These are phyloP conservation scores for Corvus moneduloides DNA, from an alignment of 2,113 vertebrate genomes.

Conservation along the genomic window DNA sequence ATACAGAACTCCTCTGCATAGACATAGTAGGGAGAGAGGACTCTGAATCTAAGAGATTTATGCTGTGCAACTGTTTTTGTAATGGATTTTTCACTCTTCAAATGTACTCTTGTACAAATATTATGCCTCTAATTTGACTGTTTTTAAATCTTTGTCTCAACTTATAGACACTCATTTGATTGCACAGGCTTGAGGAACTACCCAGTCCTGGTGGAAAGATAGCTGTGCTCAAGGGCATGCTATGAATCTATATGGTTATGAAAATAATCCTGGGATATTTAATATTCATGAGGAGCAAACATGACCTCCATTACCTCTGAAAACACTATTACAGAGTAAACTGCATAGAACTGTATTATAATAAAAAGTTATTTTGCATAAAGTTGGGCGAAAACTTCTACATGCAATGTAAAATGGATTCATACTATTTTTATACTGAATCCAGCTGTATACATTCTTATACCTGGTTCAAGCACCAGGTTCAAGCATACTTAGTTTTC, in stretches of 20 bases:
- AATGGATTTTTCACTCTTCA: not conserved
- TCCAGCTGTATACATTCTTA: not conserved
- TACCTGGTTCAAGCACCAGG: not conserved
- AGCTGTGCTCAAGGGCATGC: not conserved
- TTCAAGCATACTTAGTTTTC: not conserved
- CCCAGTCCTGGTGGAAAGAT: not conserved
- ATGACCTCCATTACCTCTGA: conserved; percentile 35
- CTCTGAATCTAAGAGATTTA: not conserved
- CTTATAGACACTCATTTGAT: not conserved
- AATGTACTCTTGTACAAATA: not conserved
- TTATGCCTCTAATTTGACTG: not conserved
- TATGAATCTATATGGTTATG: not conserved
- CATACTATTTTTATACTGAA: conserved; percentile 30
- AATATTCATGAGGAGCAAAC: conserved; percentile 44
- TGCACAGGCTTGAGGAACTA: not conserved
- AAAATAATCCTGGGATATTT: conserved; percentile 39
- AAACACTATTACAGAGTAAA: conserved; percentile 12
- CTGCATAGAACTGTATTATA: not conserved
- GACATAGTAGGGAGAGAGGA: not conserved
- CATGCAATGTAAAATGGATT: not conserved
- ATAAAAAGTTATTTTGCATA: conserved; percentile 33
- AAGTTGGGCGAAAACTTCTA: conserved; percentile 28
- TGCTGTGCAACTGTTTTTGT: not conserved
- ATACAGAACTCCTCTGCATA: not conserved
- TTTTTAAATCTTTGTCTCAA: conserved; percentile 17